Evolutionary conservation across 2,113 vertebrate genomes (phyloP).

Genomic region (Trematomus loennbergii): DNA sequence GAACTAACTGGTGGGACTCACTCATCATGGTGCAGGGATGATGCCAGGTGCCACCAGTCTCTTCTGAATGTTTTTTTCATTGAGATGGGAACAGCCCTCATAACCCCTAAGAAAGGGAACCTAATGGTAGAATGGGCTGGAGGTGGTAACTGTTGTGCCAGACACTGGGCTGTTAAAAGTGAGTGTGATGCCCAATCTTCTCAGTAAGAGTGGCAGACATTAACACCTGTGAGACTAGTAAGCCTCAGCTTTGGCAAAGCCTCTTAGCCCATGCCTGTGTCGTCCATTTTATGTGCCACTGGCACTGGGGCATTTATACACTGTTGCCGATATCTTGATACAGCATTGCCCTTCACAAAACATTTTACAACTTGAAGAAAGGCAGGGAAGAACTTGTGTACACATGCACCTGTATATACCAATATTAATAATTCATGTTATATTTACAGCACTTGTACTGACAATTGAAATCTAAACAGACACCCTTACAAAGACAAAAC

Average conservation of each 20-base stretch:
- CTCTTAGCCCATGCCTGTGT: constrained; percentile 72
- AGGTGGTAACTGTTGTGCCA: constrained; percentile 53
- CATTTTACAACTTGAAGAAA: constrained; percentile 33
- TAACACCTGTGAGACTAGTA: constrained; percentile 82
- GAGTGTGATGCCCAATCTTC: constrained; percentile 64
- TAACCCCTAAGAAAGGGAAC: constrained; percentile 9
- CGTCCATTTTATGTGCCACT: constrained; percentile 69
- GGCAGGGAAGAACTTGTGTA: background rate
- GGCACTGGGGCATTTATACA: constrained; percentile 62
- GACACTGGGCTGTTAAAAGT: constrained; percentile 53
- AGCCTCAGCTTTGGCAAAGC: constrained; percentile 80
- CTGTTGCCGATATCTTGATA: constrained; percentile 28
- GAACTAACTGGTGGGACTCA: background rate
- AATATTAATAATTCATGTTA: background rate
- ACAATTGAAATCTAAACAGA: background rate
- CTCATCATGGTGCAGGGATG: constrained; percentile 17
- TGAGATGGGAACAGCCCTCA: constrained; percentile 15
- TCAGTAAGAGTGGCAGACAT: constrained; percentile 73
- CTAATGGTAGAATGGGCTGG: constrained; percentile 20
- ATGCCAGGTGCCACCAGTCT: constrained; percentile 11
- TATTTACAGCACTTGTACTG: background rate
- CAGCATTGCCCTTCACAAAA: constrained; percentile 42
- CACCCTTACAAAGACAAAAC: background rate
- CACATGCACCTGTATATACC: background rate
- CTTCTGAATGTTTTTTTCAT: constrained; percentile 20